These are phyloP conservation scores for Cheirogaleus medius DNA, from an alignment of 2,113 vertebrate species.

Conservation along the genomic window DNA sequence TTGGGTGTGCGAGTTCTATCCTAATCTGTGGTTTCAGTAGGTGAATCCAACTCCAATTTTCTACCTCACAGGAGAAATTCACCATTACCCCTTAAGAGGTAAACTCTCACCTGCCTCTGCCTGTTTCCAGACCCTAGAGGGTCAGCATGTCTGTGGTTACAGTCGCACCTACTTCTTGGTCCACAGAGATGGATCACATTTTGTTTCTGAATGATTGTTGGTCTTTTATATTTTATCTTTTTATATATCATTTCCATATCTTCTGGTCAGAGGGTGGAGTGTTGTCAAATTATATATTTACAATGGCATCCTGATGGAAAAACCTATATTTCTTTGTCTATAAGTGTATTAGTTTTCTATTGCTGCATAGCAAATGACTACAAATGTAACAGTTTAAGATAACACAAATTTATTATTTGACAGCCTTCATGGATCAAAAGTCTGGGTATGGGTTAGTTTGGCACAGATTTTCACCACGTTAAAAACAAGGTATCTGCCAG, in stretches of 20 bases:
- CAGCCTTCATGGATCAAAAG: background rate
- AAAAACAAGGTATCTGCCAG: background rate
- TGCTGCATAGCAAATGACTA: background rate
- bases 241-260: background rate
- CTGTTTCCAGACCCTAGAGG: background rate
- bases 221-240: background rate
- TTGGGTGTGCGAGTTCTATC: background rate
- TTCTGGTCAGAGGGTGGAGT: background rate
- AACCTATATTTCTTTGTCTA: background rate
- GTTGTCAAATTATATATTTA: too few species aligned
- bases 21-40: background rate
- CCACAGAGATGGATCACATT: background rate
- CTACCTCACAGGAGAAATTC: background rate
- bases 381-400: background rate
- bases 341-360: background rate
- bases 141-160: background rate
- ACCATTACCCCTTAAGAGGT: too few species aligned
- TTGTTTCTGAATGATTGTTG: background rate
- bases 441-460: background rate
- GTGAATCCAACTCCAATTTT: background rate
- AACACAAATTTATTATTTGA: background rate
- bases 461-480: background rate
- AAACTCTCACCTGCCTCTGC: background rate
- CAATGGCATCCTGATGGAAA: background rate
- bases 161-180: background rate